Evolutionary conservation across 2,797 vertebrate species (phyloP).

Genomic region (Strix occidentalis): DNA sequence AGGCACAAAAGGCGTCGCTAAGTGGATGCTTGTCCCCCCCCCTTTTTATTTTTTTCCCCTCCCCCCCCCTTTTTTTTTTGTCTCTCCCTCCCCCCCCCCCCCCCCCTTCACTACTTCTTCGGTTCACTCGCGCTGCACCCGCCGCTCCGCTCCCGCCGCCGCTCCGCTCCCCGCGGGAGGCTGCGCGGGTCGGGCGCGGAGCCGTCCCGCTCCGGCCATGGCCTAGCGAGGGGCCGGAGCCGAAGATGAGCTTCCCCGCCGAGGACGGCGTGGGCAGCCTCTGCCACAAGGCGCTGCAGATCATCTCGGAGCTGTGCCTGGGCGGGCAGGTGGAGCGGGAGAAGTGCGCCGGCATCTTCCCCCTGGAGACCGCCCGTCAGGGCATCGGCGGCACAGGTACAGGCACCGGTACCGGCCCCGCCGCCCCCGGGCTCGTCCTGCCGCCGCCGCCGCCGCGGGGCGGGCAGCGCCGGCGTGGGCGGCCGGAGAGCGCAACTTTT

Average conservation of each 20-base stretch:
- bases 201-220: constrained; percentile 9
- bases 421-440: neutral
- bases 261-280: constrained; percentile 90
- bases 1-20: constrained; percentile 53
- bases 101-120: neutral
- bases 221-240: neutral
- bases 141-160: neutral
- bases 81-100: no score
- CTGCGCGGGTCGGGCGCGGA: neutral
- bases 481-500: constrained; percentile 57
- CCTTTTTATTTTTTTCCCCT: no score
- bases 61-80: neutral
- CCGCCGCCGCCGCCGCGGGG: neutral
- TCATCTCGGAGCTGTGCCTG: constrained; percentile 94
- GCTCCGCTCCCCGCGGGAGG: neutral
- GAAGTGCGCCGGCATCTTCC: constrained; percentile 92
- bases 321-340: constrained; percentile 91
- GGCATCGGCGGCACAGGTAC: constrained; percentile 90
- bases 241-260: constrained; percentile 85
- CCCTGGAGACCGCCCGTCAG: constrained; percentile 85
- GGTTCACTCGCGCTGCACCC: neutral
- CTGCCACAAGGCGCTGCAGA: constrained; percentile 94
- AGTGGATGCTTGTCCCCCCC: neutral
- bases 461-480: constrained; percentile 46
- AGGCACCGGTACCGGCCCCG: neutral